Conservation (phyloP, 35 echinoderm and acorn worm species). For the Anneissia japonica region DNA sequence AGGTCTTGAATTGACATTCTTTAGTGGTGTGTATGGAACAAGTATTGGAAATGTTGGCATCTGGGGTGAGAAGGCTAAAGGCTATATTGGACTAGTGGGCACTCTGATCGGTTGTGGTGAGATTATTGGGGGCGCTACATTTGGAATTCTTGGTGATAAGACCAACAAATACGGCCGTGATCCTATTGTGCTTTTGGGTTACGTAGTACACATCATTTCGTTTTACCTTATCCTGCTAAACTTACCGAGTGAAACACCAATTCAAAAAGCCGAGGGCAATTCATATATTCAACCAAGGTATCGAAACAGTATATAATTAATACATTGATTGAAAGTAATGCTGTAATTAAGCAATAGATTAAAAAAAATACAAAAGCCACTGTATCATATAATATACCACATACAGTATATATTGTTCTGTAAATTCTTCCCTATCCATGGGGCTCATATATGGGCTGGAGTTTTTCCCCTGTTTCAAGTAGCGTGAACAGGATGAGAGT, state of each 20-base stretch:
- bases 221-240: slow-evolving; percentile 78
- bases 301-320: too few species aligned
- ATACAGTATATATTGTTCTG: too few species aligned
- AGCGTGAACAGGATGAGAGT: too few species aligned
- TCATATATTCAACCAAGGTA: slow-evolving; percentile 24
- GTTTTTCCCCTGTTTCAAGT: too few species aligned
- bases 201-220: slow-evolving; percentile 60
- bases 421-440: too few species aligned
- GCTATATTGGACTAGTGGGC: slow-evolving; percentile 68
- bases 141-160: slow-evolving; percentile 79
- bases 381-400: too few species aligned
- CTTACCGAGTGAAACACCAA: slow-evolving; percentile 51
- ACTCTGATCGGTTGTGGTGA: slow-evolving; percentile 88
- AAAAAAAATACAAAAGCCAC: too few species aligned
- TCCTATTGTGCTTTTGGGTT: slow-evolving; percentile 84
- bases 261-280: background rate
- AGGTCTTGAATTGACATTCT: slow-evolving; percentile 93
- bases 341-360: too few species aligned
- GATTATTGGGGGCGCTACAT: slow-evolving; percentile 73
- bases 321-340: too few species aligned
- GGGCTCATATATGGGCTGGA: too few species aligned
- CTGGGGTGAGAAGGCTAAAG: slow-evolving; percentile 39
- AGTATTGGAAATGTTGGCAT: slow-evolving; percentile 54
- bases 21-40: slow-evolving; percentile 93
- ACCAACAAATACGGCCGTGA: slow-evolving; percentile 77